Evolutionary conservation across 2,888 invertebrate species (phyloP).

Genomic region (Glaucopsyche alexis): DNA sequence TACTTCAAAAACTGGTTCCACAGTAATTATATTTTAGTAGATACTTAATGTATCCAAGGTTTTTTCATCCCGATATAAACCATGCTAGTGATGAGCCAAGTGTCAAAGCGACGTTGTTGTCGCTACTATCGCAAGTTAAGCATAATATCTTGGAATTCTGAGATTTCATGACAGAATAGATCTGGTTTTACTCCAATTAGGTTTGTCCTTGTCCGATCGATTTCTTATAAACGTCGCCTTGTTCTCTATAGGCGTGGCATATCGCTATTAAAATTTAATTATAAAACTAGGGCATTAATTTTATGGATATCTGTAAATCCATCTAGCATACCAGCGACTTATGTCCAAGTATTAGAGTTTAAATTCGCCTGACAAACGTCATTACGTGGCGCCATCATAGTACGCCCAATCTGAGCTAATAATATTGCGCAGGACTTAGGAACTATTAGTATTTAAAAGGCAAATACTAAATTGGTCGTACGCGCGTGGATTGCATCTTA

Average conservation of each 20-base stretch:
- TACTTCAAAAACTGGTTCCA: too few relatives aligned
- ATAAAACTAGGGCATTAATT: conserved; percentile 28
- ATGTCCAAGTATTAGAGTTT: conserved; percentile 30
- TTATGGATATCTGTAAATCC: conserved; percentile 13
- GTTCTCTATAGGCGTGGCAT: conserved; percentile 26
- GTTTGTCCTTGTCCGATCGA: conserved; percentile 15
- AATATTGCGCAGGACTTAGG: background rate
- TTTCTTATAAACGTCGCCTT: conserved; percentile 32
- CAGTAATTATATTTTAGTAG: too few relatives aligned
- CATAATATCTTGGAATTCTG: background rate
- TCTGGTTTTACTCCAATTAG: conserved; percentile 30
- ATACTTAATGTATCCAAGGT: too few relatives aligned
- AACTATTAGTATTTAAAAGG: conserved; percentile 12
- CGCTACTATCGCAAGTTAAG: background rate
- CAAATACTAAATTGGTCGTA: conserved; percentile 40
- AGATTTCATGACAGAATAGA: conserved; percentile 3
- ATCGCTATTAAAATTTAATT: conserved; percentile 27
- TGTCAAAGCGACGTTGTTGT: conserved; percentile 1
- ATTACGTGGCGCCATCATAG: conserved; percentile 64
- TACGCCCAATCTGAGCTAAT: conserved; percentile 14
- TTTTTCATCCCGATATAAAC: background rate
- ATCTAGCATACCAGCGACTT: conserved; percentile 30
- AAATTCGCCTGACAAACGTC: conserved; percentile 32
- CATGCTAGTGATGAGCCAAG: background rate
- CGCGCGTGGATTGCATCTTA: conserved; percentile 59